phyloP scores from a whole-genome alignment of 2,888 invertebrate species.

The Ceratothoa steindachneri region DNA sequence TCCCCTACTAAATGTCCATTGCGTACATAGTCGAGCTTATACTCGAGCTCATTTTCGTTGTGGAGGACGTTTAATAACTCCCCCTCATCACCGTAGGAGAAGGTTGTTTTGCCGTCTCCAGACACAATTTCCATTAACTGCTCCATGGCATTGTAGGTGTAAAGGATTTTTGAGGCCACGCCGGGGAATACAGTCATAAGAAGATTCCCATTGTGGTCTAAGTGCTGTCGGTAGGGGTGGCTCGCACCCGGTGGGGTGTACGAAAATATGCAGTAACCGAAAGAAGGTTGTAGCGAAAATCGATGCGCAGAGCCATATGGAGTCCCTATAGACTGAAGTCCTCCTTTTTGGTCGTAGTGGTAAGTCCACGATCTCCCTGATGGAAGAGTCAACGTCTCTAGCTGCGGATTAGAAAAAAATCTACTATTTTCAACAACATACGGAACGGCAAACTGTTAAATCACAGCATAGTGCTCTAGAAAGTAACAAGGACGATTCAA shows the following conservation, averaged over 20 bases:
- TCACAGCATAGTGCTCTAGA: no score
- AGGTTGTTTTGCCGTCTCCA: conserved; percentile 52
- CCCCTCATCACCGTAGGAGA: conserved; percentile 36
- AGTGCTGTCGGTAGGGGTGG: conserved; percentile 79
- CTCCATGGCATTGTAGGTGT: conserved; percentile 77
- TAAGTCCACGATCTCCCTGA: conserved; percentile 81
- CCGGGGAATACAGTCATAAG: conserved; percentile 82
- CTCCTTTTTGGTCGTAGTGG: conserved; percentile 73
- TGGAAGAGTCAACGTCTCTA: conserved; percentile 70
- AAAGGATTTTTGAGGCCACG: conserved; percentile 81
- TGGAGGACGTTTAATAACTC: conserved; percentile 30
- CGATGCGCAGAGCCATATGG: conserved; percentile 86
- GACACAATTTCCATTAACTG: conserved; percentile 58
- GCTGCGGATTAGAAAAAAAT: conserved; percentile 1
- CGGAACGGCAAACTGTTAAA: no score
- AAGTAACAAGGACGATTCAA: no score
- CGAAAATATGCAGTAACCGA: conserved; percentile 81
- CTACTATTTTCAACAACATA: no score
- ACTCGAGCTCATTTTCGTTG: conserved; percentile 34
- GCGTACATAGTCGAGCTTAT: conserved; percentile 33
- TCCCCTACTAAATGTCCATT: conserved; percentile 31
- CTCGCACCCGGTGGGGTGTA: conserved; percentile 75
- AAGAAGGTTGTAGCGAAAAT: conserved; percentile 83
- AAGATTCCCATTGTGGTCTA: conserved; percentile 75
- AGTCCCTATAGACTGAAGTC: conserved; percentile 75